Evolutionary conservation across 2,113 vertebrate genomes (phyloP), one percentile per base, ranked within the genome.

Genomic region (Scomber scombrus): DNA sequence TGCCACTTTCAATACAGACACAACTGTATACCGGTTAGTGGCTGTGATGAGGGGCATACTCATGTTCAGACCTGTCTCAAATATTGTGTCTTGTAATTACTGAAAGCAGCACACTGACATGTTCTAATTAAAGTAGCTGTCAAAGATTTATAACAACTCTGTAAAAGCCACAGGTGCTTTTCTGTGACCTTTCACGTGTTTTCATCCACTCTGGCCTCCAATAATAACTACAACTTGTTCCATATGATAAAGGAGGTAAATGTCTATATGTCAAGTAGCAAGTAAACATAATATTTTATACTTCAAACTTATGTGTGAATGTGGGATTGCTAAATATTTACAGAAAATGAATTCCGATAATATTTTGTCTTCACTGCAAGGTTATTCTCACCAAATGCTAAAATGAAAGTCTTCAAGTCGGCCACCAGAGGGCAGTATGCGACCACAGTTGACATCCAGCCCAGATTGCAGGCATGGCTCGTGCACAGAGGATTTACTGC

Each of bases 1-100:
- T 91, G 90, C 85, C 91, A 92, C 86, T 77, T 84, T 69, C 86
- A 77, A 92, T 92, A 80, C 62, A 86, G 72, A 80, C 82, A 57
- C 75, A 60, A 57, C 79, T 81, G 80, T 66, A 63, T 69, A 71
- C 65, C 61, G 60, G 85, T 92, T 73, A 91, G 83, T 29, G 3
- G 60, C 62, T 43, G 19, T 29, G 65, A 77, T 18, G 43, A 60
- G 78, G 80, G 83, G 62, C 52, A 12, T 7, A 18, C 67, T 61
- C 76, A 6, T 4, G 49, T 54, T 54, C 45, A 55, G 52, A 65
- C 60, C 66, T 62, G 81, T 86, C 85, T 63, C 49, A 46, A 70
- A 56, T 55, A 12, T 47, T 80, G 72, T 78, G 66, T 82, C n/a
- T 15, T 58, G 64, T 76, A 65, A 85, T 78, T 70, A 80, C 52